Percentiles rank a stretch among this genome's conserved stretches.
Conservation (phyloP, 2,888 invertebrate genomes). For the Belgica antarctica region DNA sequence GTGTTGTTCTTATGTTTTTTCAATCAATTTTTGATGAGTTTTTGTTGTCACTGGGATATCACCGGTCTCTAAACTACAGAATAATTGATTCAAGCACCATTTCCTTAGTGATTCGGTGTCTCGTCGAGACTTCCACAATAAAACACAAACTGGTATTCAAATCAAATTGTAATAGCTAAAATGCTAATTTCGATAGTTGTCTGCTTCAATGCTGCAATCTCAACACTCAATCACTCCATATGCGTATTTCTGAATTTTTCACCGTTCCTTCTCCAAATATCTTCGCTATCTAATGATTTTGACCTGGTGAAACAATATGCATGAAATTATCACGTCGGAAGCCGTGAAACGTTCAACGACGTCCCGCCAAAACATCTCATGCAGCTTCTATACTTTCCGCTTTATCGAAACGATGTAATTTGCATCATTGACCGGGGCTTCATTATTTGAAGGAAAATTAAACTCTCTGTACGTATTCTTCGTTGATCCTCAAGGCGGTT, state of each 20-base stretch:
- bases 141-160: no score
- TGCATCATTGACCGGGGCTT: neutral
- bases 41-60: no score
- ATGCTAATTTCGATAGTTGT: neutral
- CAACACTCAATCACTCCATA: no score
- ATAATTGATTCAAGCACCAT: no score
- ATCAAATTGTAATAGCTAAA: neutral
- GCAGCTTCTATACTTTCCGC: neutral
- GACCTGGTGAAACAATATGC: neutral
- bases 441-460: slow-evolving; percentile 29
- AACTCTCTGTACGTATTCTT: neutral
- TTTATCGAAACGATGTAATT: neutral
- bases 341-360: neutral
- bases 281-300: neutral
- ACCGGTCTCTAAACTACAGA: no score
- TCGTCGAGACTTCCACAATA: no score
- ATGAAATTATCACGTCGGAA: neutral
- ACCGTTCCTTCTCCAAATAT: no score
- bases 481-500: neutral
- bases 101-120: no score
- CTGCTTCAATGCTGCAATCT: neutral
- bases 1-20: neutral
- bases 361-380: neutral
- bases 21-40: no score
- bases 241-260: no score